A percentile compares a stretch with the other conserved stretches of the same genome.
These are phyloP conservation scores for Dromaius novaehollandiae DNA, from an alignment of 2,113 vertebrate species.

Conservation along the genomic window DNA sequence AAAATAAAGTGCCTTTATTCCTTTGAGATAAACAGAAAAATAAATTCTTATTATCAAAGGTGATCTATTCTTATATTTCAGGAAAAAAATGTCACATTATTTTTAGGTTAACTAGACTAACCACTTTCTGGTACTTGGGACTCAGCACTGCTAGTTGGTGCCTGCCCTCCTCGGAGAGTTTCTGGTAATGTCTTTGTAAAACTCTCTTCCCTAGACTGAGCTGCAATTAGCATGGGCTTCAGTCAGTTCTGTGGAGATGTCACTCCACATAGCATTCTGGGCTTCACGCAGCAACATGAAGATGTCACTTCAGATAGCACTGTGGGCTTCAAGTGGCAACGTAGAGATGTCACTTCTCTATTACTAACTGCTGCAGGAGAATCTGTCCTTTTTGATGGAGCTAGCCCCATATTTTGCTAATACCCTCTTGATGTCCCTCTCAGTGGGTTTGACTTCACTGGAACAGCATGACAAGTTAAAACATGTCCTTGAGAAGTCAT, in stretches of 20 bases:
- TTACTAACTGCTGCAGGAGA: conserved; percentile 28
- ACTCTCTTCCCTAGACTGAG: not conserved
- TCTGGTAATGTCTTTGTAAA: conserved; percentile 6
- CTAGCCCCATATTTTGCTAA: not conserved
- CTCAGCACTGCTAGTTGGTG: not conserved
- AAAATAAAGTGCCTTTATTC: not conserved
- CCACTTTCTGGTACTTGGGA: not conserved
- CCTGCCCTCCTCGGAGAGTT: conserved; percentile 1
- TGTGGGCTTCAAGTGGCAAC: conserved; percentile 29
- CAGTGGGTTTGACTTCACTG: conserved; percentile 32
- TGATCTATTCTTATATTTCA: not conserved
- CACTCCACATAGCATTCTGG: not conserved
- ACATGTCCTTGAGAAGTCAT: conserved; percentile 49
- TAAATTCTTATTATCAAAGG: not conserved
- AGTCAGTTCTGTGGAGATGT: conserved; percentile 33
- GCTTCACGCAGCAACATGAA: conserved; percentile 25
- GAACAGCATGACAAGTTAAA: conserved; percentile 49
- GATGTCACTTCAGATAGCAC: conserved; percentile 46
- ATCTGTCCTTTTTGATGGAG: conserved; percentile 42
- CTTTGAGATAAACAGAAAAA: not conserved
- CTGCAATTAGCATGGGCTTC: conserved; percentile 40
- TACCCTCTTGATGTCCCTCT: conserved; percentile 28
- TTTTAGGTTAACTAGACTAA: not conserved
- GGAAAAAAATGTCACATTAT: not conserved
- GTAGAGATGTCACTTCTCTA: conserved; percentile 31